Evolutionary conservation across 2,888 invertebrate species (phyloP).

Genomic region (Tipula helvola): DNA sequence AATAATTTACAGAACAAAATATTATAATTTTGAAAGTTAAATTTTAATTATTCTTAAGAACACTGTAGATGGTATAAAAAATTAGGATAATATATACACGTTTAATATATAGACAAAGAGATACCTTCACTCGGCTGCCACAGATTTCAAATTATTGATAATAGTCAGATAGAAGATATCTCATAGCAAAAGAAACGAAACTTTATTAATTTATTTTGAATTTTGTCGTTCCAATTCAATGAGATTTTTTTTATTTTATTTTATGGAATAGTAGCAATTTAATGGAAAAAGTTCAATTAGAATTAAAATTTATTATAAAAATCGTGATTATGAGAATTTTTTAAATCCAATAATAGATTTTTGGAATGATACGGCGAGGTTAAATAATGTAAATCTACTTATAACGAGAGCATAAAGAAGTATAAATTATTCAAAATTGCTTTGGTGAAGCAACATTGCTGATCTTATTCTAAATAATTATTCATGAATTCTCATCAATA

Average conservation of each 20-base stretch:
- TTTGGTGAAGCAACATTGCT: background rate
- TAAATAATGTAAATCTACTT: background rate
- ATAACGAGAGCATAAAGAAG: background rate
- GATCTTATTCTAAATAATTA: too few species aligned
- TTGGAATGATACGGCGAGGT: background rate
- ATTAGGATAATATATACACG: too few species aligned
- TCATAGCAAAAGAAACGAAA: background rate
- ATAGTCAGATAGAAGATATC: background rate
- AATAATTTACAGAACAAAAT: background rate
- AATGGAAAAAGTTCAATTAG: background rate
- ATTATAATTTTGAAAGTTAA: too few species aligned
- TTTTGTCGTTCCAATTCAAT: background rate
- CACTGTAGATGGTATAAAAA: too few species aligned
- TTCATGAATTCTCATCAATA: too few species aligned
- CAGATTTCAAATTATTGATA: background rate
- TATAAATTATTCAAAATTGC: background rate
- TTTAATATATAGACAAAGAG: too few species aligned
- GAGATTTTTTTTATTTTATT: background rate
- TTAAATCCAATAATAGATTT: background rate
- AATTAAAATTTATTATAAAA: background rate
- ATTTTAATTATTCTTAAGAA: too few species aligned
- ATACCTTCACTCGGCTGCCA: background rate
- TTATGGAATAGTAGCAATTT: background rate
- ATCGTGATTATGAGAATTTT: background rate
- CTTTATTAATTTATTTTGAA: background rate